These are phyloP conservation scores for Oscheius sp. DNA, from an alignment of 2,888 invertebrate genomes.

Conservation along the genomic window DNA sequence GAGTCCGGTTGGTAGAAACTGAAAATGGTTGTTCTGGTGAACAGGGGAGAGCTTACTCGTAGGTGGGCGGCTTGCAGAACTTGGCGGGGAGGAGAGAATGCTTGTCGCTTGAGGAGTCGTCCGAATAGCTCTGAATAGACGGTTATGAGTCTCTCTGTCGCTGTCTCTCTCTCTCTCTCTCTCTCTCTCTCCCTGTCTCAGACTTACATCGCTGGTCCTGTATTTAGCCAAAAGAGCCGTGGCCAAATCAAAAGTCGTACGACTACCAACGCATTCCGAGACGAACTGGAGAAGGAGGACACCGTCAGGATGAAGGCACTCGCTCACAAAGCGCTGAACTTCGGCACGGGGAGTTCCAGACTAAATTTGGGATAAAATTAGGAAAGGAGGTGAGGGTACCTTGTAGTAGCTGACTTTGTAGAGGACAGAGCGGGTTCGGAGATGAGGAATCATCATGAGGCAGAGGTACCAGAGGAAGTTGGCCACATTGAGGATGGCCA, in stretches of 20 bases:
- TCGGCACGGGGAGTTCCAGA: not conserved
- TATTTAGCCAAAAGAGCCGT: slow-evolving; percentile 53
- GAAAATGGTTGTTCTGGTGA: not conserved
- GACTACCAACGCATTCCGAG: slow-evolving; percentile 64
- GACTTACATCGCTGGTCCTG: slow-evolving; percentile 20
- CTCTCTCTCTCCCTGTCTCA: too few relatives aligned
- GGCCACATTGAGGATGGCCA: slow-evolving; percentile 53
- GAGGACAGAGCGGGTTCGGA: slow-evolving; percentile 53
- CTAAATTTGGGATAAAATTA: not conserved
- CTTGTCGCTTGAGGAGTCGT: slow-evolving; percentile 30
- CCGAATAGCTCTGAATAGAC: slow-evolving; percentile 33
- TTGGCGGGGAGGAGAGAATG: slow-evolving; percentile 32
- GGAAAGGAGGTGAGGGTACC: slow-evolving; percentile 1
- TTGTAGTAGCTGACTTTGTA: slow-evolving; percentile 28
- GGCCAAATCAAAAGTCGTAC: slow-evolving; percentile 59
- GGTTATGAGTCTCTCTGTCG: too few relatives aligned
- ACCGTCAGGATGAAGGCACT: slow-evolving; percentile 64
- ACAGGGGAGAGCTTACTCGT: not conserved
- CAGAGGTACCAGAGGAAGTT: slow-evolving; percentile 66
- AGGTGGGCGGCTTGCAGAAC: slow-evolving; percentile 24
- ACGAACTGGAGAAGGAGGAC: slow-evolving; percentile 65
- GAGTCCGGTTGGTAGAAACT: slow-evolving; percentile 15
- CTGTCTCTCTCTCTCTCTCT: too few relatives aligned
- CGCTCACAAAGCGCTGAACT: slow-evolving; percentile 26
- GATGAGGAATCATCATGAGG: slow-evolving; percentile 51